Conservation (phyloP, 1,140 invertebrate species). For the Latrodectus geometricus region DNA sequence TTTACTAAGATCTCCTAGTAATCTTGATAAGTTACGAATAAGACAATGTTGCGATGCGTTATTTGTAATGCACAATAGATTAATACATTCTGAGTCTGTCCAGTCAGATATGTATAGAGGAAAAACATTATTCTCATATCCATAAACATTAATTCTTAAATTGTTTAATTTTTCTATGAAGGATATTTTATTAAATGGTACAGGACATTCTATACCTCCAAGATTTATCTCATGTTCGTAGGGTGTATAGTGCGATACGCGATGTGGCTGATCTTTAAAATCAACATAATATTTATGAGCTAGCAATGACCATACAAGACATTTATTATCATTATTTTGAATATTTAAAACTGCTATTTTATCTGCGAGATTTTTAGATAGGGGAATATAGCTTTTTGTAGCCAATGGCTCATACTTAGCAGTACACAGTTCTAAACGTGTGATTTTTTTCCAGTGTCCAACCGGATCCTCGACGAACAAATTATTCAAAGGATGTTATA, state of each 20-base stretch:
- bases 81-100: background rate
- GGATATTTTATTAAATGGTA: background rate
- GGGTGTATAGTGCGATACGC: background rate
- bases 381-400: background rate
- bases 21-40: background rate
- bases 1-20: background rate
- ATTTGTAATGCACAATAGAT: background rate
- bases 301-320: background rate
- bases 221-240: background rate
- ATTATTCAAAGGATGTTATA: background rate
- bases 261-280: background rate
- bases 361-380: background rate
- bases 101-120: background rate
- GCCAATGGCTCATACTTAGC: background rate
- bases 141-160: background rate
- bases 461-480: background rate
- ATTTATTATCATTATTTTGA: background rate
- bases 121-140: background rate
- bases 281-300: background rate
- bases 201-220: background rate
- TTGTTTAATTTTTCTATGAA: background rate
- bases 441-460: background rate
- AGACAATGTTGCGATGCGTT: background rate
- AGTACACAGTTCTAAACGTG: background rate
- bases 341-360: background rate